Evolutionary conservation across 2,797 vertebrate genomes (phyloP).

Genomic region (Halcyon smyrnensis): DNA sequence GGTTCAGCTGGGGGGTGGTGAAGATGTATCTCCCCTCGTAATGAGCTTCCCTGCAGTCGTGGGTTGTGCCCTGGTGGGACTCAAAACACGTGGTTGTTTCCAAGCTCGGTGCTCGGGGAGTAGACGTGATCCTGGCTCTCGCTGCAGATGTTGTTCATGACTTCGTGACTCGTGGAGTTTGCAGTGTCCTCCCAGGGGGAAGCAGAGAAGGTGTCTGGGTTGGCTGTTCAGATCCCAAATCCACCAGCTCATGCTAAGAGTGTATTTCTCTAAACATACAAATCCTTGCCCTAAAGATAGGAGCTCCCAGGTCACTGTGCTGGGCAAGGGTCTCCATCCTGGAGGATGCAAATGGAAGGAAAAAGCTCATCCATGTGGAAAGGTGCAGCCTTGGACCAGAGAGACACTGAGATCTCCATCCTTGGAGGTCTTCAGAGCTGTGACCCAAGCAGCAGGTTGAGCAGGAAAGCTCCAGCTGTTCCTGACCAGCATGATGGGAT

Average conservation of each 20-base stretch:
- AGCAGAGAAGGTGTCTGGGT: background rate
- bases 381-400: background rate
- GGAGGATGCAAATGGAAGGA: background rate
- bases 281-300: background rate
- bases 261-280: fast-evolving
- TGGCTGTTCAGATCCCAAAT: background rate
- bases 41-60: background rate
- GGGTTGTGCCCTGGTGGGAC: background rate
- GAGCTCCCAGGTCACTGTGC: background rate
- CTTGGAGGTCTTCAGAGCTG: background rate
- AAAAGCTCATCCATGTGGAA: background rate
- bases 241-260: fast-evolving
- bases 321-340: background rate
- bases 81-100: background rate
- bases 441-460: background rate
- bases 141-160: fast-evolving
- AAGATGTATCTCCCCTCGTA: fast-evolving
- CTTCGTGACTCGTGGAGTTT: background rate
- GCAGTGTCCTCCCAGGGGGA: background rate
- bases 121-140: fast-evolving
- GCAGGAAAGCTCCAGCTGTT: background rate
- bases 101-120: fast-evolving
- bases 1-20: background rate
- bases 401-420: background rate
- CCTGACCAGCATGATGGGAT: fast-evolving